Conservation (phyloP, 2,797 vertebrate species). For the Macropus fuliginosus region DNA sequence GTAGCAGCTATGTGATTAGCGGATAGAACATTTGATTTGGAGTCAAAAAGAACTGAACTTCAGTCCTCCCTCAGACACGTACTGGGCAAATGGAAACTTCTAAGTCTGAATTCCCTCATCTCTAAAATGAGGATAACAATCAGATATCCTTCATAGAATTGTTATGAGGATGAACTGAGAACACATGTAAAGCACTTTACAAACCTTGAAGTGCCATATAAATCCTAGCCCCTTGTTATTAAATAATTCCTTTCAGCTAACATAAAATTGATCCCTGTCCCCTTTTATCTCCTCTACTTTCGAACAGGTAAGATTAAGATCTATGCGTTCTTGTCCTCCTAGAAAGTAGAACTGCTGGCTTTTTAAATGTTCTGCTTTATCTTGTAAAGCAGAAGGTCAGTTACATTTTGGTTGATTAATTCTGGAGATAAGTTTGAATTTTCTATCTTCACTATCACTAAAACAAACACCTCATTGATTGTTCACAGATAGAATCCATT, state of each 20-base stretch:
- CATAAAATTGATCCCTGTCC: not conserved
- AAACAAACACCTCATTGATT: constrained; percentile 5
- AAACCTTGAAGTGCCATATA: not conserved
- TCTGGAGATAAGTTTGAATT: not conserved
- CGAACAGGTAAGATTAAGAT: not conserved
- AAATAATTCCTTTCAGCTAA: not conserved
- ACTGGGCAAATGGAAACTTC: not conserved
- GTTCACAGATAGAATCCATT: not conserved
- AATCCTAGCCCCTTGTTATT: not conserved
- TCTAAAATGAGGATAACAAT: not conserved
- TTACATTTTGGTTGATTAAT: constrained; percentile 8
- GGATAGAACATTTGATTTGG: not conserved
- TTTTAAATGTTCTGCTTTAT: not conserved
- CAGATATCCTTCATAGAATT: not conserved
- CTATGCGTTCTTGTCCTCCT: not conserved
- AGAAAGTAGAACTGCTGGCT: not conserved
- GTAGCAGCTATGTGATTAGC: not conserved
- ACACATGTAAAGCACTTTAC: not conserved
- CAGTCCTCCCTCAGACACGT: not conserved
- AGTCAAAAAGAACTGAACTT: not conserved
- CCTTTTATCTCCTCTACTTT: not conserved
- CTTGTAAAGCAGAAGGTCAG: constrained; percentile 1
- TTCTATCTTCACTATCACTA: not conserved
- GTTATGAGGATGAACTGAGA: not conserved
- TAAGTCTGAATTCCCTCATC: not conserved